phyloP scores from a whole-genome alignment of 2,888 invertebrate species.

The Mantis religiosa region DNA sequence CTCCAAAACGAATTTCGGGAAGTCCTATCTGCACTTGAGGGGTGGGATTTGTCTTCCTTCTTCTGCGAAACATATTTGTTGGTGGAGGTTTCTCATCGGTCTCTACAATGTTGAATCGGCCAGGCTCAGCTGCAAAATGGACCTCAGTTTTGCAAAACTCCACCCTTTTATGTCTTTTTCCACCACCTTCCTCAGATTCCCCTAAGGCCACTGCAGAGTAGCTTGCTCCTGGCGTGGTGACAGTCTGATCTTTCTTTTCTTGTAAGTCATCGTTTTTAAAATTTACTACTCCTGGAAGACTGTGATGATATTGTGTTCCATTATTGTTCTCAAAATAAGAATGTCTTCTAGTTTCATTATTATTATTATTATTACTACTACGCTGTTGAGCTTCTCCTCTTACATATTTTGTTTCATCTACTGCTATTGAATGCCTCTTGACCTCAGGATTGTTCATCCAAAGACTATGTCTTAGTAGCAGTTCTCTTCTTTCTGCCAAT shows the following conservation, averaged over 20 bases:
- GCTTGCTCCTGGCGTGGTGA: no score
- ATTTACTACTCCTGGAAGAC: not conserved
- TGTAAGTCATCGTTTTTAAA: not conserved
- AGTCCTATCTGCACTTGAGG: constrained; percentile 46
- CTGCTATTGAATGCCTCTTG: constrained; percentile 56
- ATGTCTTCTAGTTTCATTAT: not conserved
- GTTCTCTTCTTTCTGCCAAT: constrained; percentile 2
- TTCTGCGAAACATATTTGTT: constrained; percentile 70
- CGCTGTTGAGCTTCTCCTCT: not conserved
- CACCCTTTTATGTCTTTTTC: constrained; percentile 64
- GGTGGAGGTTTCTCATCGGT: constrained; percentile 85
- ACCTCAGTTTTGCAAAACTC: constrained; percentile 86
- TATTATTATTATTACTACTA: not conserved
- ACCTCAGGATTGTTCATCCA: constrained; percentile 35
- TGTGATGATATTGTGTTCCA: not conserved
- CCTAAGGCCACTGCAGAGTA: not conserved
- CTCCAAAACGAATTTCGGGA: constrained; percentile 66
- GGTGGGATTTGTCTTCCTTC: constrained; percentile 54
- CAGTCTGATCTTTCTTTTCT: not conserved
- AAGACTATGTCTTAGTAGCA: not conserved
- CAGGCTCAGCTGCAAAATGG: constrained; percentile 81
- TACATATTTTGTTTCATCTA: constrained; percentile 44
- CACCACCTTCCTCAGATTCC: constrained; percentile 28
- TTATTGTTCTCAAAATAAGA: not conserved
- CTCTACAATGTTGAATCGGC: constrained; percentile 80